These are phyloP conservation scores for Psammodynastes pulverulentus DNA, from an alignment of 2,113 vertebrate species.

Conservation along the genomic window DNA sequence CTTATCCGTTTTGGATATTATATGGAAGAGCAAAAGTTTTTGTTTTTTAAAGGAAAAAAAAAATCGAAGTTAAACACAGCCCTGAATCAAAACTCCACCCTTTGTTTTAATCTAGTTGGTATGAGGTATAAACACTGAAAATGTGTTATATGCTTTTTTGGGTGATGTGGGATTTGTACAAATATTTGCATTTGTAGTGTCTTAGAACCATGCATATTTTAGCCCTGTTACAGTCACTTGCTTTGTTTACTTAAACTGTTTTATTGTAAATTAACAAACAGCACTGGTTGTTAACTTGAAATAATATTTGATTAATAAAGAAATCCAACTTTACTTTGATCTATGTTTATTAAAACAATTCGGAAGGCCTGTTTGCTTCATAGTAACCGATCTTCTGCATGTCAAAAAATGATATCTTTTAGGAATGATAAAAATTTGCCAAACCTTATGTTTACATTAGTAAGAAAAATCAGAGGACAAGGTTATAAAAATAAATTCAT, in stretches of 20 bases:
- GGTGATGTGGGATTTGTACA: slow-evolving; percentile 26
- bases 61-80: slow-evolving; percentile 11
- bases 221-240: slow-evolving; percentile 37
- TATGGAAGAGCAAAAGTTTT: not conserved
- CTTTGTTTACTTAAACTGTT: slow-evolving; percentile 57
- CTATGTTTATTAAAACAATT: slow-evolving; percentile 51
- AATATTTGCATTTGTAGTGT: slow-evolving; percentile 44
- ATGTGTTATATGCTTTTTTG: slow-evolving; percentile 30
- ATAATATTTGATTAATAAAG: slow-evolving; percentile 55
- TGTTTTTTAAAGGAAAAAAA: not conserved
- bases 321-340: slow-evolving; percentile 55
- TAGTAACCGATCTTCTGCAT: slow-evolving; percentile 6
- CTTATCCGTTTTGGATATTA: slow-evolving; percentile 25
- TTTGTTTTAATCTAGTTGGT: not conserved
- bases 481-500: not conserved
- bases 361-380: slow-evolving; percentile 20
- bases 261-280: slow-evolving; percentile 54
- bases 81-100: slow-evolving; percentile 9
- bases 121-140: not conserved
- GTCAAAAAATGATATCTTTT: not conserved
- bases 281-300: slow-evolving; percentile 51
- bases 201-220: slow-evolving; percentile 40
- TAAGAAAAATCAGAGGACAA: slow-evolving; percentile 21
- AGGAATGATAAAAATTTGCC: slow-evolving; percentile 45
- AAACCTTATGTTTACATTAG: slow-evolving; percentile 38